Conservation (phyloP, 2,113 vertebrate species). For the Tauraco erythrolophus region DNA sequence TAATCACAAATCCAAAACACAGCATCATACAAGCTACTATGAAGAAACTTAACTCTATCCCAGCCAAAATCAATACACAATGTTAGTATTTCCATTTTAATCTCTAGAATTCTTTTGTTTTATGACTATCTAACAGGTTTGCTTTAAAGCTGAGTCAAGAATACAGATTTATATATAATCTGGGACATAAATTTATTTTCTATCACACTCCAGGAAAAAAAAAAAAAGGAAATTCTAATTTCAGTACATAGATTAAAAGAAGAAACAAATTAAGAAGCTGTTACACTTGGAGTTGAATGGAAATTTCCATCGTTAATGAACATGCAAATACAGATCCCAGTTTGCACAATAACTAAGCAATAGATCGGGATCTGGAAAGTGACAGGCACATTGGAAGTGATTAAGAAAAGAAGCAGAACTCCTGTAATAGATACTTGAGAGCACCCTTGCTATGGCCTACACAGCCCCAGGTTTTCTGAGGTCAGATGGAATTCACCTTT, state of each 20-base stretch:
- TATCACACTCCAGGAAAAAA: neutral
- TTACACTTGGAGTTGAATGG: neutral
- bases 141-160: neutral
- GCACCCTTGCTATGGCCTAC: neutral
- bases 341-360: neutral
- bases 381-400: too few relatives aligned
- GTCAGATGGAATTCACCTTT: too few relatives aligned
- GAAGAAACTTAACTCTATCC: neutral
- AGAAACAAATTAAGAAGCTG: neutral
- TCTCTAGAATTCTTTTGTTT: neutral
- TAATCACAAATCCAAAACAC: neutral
- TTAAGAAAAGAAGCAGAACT: neutral
- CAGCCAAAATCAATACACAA: neutral
- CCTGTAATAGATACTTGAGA: neutral
- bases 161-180: neutral
- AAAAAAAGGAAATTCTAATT: neutral
- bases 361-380: neutral
- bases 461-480: too few relatives aligned
- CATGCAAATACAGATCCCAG: neutral
- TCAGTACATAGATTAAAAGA: neutral
- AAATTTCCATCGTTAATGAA: neutral
- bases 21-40: neutral
- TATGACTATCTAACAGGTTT: neutral
- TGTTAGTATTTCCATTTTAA: neutral
- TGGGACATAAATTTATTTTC: neutral